These are phyloP conservation scores for Macaria notata DNA, from an alignment of 2,888 invertebrate genomes.

Conservation along the genomic window DNA sequence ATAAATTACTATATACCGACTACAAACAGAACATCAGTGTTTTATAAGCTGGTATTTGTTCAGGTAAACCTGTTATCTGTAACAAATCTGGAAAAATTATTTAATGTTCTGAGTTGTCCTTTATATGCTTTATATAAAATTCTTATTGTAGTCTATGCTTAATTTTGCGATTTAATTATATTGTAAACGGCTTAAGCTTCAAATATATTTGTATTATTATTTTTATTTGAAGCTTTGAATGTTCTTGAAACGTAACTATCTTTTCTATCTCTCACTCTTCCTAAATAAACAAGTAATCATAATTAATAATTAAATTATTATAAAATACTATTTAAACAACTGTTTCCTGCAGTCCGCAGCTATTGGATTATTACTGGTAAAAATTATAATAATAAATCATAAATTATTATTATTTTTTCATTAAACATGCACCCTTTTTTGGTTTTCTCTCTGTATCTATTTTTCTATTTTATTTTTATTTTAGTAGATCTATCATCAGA, in stretches of 20 bases:
- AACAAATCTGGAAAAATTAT: too few species aligned
- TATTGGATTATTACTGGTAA: conserved; percentile 90
- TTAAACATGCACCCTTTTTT: conserved; percentile 36
- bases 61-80: too few species aligned
- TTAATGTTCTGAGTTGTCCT: too few species aligned
- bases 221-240: conserved; percentile 15
- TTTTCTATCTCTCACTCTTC: conserved; percentile 26
- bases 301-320: conserved; percentile 38
- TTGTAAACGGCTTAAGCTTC: too few species aligned
- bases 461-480: conserved; percentile 20
- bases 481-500: neutral
- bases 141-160: too few species aligned
- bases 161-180: too few species aligned
- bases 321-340: conserved; percentile 58
- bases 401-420: conserved; percentile 45
- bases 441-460: conserved; percentile 16
- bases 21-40: too few species aligned
- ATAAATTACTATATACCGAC: too few species aligned
- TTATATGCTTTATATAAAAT: too few species aligned
- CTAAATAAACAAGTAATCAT: conserved; percentile 44
- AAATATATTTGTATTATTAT: neutral
- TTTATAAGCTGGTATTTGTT: too few species aligned
- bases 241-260: conserved; percentile 16
- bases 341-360: conserved; percentile 87
- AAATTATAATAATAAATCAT: conserved; percentile 51